Conservation (phyloP, 1,140 invertebrate species). For the Nymphalis io region DNA sequence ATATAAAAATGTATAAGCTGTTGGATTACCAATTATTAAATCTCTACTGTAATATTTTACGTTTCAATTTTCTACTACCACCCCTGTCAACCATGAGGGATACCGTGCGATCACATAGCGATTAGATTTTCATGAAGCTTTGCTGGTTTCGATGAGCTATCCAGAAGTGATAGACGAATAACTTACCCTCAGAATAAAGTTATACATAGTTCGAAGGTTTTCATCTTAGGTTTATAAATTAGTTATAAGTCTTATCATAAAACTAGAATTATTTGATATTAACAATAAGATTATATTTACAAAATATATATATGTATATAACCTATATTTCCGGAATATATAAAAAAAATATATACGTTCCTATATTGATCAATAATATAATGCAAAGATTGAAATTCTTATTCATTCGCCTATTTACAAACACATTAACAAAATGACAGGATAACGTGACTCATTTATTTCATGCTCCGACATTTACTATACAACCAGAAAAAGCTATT, state of each 20-base stretch:
- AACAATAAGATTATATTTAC: too few relatives aligned
- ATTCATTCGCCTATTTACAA: too few relatives aligned
- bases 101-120: constrained; percentile 61
- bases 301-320: too few relatives aligned
- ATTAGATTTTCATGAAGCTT: constrained; percentile 75
- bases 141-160: constrained; percentile 42
- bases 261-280: too few relatives aligned
- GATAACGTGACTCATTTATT: not conserved
- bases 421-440: not conserved
- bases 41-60: too few relatives aligned
- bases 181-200: constrained; percentile 22
- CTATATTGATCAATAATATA: too few relatives aligned
- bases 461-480: not conserved
- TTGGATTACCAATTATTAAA: too few relatives aligned
- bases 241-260: not conserved
- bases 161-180: constrained; percentile 29
- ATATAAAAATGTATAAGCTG: too few relatives aligned
- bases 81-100: constrained; percentile 52
- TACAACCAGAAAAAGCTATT: not conserved
- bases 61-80: constrained; percentile 20
- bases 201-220: not conserved
- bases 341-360: too few relatives aligned
- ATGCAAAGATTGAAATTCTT: too few relatives aligned
- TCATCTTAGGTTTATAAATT: constrained; percentile 6
- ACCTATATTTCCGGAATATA: too few relatives aligned